Conservation (phyloP, 2,113 vertebrate species). For the Prietella phreatophila region DNA sequence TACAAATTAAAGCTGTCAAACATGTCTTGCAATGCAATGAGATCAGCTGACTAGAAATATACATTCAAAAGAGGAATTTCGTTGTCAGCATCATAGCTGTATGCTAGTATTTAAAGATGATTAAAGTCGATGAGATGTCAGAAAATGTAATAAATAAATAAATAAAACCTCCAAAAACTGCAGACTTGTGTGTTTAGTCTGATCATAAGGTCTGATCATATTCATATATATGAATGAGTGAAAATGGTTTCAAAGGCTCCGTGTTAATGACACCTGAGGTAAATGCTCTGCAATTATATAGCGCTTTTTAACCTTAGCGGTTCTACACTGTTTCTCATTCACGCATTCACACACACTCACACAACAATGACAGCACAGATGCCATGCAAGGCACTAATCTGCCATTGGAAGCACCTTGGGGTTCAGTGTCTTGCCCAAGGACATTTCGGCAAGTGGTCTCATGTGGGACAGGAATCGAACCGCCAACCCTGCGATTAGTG, state of each 20-base stretch:
- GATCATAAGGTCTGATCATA: neutral
- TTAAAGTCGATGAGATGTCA: neutral
- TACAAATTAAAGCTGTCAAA: neutral
- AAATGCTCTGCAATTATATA: too few relatives aligned
- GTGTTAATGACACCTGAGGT: neutral
- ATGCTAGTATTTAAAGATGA: neutral
- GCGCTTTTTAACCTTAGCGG: too few relatives aligned
- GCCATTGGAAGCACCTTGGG: too few relatives aligned
- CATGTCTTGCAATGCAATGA: neutral
- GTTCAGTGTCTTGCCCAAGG: too few relatives aligned
- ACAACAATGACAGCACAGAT: too few relatives aligned
- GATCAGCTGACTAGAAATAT: constrained; percentile 9
- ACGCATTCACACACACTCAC: too few relatives aligned
- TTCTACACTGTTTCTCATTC: too few relatives aligned
- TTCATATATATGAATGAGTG: neutral
- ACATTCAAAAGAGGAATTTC: neutral
- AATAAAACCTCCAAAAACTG: neutral
- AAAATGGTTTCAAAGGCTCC: neutral
- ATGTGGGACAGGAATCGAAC: too few relatives aligned
- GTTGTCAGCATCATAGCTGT: neutral
- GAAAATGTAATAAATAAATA: neutral
- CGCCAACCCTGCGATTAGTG: too few relatives aligned
- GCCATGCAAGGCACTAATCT: too few relatives aligned
- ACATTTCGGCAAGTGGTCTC: too few relatives aligned
- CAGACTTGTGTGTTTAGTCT: neutral